Percentiles rank a stretch among this genome's conserved stretches.
Evolutionary conservation across 2,797 vertebrate species (phyloP).

Genomic region (Perodicticus potto): DNA sequence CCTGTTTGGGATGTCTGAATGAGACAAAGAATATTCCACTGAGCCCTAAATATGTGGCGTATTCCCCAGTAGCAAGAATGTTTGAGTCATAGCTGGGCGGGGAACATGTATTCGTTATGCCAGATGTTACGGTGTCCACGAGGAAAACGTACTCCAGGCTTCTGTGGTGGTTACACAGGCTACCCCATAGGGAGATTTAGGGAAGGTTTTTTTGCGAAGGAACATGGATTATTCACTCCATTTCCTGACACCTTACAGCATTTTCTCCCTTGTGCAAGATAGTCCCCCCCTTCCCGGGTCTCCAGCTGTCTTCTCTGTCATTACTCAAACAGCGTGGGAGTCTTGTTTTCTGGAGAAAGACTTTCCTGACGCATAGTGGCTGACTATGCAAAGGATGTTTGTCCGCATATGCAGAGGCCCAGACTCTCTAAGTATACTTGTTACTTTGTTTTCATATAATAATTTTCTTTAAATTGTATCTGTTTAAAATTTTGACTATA

Average conservation of each 20-base stretch:
- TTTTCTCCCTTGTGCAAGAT: neutral
- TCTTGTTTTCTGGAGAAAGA: neutral
- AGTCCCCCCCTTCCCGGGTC: neutral
- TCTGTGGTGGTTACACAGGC: neutral
- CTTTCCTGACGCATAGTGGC: neutral
- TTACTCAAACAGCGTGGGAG: neutral
- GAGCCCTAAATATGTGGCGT: constrained; percentile 58
- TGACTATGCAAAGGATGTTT: neutral
- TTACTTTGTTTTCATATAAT: neutral
- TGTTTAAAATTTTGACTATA: constrained; percentile 8
- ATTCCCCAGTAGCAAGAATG: constrained; percentile 57
- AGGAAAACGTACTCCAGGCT: neutral
- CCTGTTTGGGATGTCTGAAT: constrained; percentile 50
- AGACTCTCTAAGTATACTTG: neutral
- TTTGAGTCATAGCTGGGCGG: constrained; percentile 8
- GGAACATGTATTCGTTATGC: neutral
- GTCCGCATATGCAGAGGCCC: neutral
- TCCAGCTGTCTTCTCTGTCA: neutral
- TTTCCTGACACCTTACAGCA: neutral
- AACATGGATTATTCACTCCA: neutral
- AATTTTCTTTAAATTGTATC: neutral
- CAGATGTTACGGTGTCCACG: neutral
- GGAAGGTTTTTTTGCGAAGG: neutral
- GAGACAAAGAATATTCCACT: constrained; percentile 32
- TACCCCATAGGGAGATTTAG: neutral